Evolutionary conservation across 2,797 vertebrate genomes (phyloP), one percentile per base, ranked within the genome.

Genomic region (Spondyliosoma cantharus): DNA sequence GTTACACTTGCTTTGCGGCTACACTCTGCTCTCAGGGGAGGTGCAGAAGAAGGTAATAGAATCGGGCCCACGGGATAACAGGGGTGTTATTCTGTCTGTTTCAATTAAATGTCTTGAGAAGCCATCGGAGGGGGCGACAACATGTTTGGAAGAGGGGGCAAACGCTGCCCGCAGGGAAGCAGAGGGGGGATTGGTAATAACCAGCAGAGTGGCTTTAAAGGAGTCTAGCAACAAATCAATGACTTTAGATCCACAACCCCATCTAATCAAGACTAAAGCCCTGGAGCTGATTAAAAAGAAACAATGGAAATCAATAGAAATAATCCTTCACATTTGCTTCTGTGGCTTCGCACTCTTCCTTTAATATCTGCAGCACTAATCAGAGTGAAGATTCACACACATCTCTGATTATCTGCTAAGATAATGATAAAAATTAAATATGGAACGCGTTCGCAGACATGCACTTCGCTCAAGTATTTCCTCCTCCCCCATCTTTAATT

Each of bases 41-140:
- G 53, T 57, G 86, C 79, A 77, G 82, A 85, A 85, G 82, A 76
- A 76, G 83, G 78, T 93, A 93, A 95, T 93, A 87, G 91, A 95
- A 93, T 91, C 71, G 74, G 63, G 76, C 91, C 89, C 87, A 71
- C 50, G 82, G 90, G 92, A 91, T 85, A 90, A 88, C 85, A 83
- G 86, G 75, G 85, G 88, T 90, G 90, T 92, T 91, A 92, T 94
- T 92, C 88, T 93, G 93, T 93, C 94, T 88, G 83, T 93, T 94
- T 94, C 91, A 92, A 93, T 94, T 91, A 92, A 93, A 90, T 74
- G 78, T 89, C 80, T 88, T 76, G 45, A 45, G 82, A 77, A 90
- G 72, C 67, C 58, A 71, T 91, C 79, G 24, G 49, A 88, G 29
- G 81, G 64, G 72, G 74, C 17, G 64, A 66, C 68, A 54, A 70